phyloP scores from a whole-genome alignment of 2,888 invertebrate species.

The Unio pictorum region DNA sequence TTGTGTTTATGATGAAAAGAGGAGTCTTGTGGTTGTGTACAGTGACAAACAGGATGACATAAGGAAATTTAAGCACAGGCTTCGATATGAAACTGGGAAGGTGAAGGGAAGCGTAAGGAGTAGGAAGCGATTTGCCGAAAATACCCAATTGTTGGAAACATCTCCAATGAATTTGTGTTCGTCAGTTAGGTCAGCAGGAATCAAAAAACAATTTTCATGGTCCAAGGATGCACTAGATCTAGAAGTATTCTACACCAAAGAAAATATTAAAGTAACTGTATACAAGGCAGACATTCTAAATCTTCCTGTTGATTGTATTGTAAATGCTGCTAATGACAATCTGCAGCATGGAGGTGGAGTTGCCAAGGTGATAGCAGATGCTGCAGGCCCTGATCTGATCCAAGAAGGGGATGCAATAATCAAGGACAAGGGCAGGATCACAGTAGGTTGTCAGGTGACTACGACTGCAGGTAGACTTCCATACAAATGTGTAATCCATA shows the following conservation, averaged over 20 bases:
- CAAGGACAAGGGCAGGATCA: neutral
- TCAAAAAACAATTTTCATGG: too few species aligned
- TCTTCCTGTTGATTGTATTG: slow-evolving; percentile 9
- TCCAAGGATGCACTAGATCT: too few species aligned
- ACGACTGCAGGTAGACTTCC: slow-evolving; percentile 11
- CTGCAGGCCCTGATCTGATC: slow-evolving; percentile 3
- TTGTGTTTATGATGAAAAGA: too few species aligned
- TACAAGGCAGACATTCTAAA: slow-evolving; percentile 8
- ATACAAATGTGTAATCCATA: slow-evolving; percentile 9
- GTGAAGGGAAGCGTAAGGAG: too few species aligned
- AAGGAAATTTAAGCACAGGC: too few species aligned
- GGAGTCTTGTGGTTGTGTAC: too few species aligned
- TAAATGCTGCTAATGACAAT: slow-evolving; percentile 13
- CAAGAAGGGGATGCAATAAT: slow-evolving; percentile 1
- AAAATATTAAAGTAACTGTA: slow-evolving; percentile 8
- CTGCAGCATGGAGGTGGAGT: slow-evolving; percentile 10
- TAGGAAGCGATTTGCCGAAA: too few species aligned
- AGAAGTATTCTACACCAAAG: neutral
- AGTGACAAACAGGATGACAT: too few species aligned
- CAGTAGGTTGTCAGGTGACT: neutral
- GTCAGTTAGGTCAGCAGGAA: too few species aligned
- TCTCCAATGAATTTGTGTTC: too few species aligned
- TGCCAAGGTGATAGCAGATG: slow-evolving; percentile 8
- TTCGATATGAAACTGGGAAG: too few species aligned
- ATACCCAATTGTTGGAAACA: too few species aligned